A percentile compares a stretch with the other conserved stretches of the same genome.
Conservation (phyloP, 2,888 invertebrate species). For the Apodemia zela region DNA sequence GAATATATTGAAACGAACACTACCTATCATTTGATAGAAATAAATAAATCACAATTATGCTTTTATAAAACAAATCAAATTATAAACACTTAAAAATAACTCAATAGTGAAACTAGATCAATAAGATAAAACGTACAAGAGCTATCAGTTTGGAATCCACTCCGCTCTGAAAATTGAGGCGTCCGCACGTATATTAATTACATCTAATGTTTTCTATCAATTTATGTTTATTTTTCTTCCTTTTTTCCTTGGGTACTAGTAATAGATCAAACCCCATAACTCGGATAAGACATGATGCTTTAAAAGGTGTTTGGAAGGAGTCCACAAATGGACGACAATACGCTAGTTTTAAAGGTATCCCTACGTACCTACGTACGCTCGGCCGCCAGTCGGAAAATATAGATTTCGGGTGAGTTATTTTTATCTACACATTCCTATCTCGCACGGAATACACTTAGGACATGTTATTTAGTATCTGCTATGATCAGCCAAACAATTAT, state of each 20-base stretch:
- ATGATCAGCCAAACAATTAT: no score
- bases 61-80: background rate
- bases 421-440: no score
- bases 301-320: slow-evolving; percentile 61
- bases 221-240: slow-evolving; percentile 41
- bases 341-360: slow-evolving; percentile 83
- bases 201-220: slow-evolving; percentile 39
- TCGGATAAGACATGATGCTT: slow-evolving; percentile 50
- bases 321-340: slow-evolving; percentile 64
- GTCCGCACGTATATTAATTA: slow-evolving; percentile 38
- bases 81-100: background rate
- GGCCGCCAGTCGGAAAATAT: slow-evolving; percentile 82
- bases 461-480: no score
- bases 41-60: no score
- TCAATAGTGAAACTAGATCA: background rate
- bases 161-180: slow-evolving; percentile 31
- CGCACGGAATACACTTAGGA: no score
- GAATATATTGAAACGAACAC: no score
- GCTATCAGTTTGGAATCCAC: slow-evolving; percentile 24
- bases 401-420: slow-evolving; percentile 75
- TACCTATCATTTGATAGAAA: no score
- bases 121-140: background rate
- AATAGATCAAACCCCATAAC: slow-evolving; percentile 54
- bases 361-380: no score
- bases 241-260: slow-evolving; percentile 36